phyloP scores from a whole-genome alignment of 2,797 vertebrate genomes.

The Natrix natrix region DNA sequence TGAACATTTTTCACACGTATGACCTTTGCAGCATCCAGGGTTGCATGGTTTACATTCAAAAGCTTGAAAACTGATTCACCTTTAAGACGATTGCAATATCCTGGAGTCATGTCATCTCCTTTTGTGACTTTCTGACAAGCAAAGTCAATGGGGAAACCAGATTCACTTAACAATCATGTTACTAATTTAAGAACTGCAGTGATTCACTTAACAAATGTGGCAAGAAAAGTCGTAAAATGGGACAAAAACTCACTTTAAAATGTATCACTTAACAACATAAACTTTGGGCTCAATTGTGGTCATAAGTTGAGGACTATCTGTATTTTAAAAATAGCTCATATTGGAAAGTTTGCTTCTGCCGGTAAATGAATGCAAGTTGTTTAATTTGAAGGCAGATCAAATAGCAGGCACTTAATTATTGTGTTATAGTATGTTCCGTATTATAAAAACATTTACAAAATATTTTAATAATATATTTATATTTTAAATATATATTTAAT shows the following conservation, averaged over 20 bases:
- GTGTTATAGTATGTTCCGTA: neutral
- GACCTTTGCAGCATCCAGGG: neutral
- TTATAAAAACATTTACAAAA: neutral
- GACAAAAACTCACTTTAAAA: too few species aligned
- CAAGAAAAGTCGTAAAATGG: too few species aligned
- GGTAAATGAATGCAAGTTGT: neutral
- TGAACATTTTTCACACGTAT: neutral
- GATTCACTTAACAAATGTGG: too few species aligned
- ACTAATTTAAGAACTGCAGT: too few species aligned
- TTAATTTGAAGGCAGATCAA: neutral
- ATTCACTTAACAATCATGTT: neutral
- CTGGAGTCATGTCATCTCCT: too few species aligned
- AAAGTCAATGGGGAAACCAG: neutral
- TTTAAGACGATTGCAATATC: neutral
- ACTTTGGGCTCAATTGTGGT: too few species aligned
- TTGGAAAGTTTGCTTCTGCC: neutral
- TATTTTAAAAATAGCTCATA: conserved; percentile 37
- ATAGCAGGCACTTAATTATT: neutral
- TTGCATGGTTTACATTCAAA: neutral
- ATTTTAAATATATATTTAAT: neutral
- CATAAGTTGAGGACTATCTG: too few species aligned
- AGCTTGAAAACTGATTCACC: neutral
- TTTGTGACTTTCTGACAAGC: neutral
- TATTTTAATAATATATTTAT: neutral
- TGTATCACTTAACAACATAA: too few species aligned